Base-by-base conservation (phyloP, 1,140 invertebrate genomes). In the Drosophila grimshawi region DNA sequence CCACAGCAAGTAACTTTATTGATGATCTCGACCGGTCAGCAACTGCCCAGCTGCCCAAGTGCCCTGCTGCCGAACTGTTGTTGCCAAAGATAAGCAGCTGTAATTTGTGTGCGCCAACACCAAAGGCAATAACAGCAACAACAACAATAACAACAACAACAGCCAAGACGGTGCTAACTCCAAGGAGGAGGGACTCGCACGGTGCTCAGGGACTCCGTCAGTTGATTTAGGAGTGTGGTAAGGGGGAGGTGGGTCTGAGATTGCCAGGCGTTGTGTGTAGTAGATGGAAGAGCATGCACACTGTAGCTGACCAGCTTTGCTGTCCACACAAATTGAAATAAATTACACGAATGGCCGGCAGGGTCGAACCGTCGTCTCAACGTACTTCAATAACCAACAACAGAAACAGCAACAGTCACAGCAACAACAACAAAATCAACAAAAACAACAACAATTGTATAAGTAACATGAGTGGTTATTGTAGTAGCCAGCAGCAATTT, bases 241-340 rank as follows among this genome's bases (percentile, higher is more conserved):
- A 11, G 6, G 3, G 7, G 33, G 39, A 37, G 48, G 10, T 6
- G 19, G 32, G 70, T 45, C 43, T 41, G 39, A 8, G 7, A 66
- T 66, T 32, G 61, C 39, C 52, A 72, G 63, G 71, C 70, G 69
- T 79, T 82, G 82, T 88, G 83, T 82, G 83, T 80, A 82, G 69
- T 88, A 88, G 83, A 86, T 86, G 88, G 80, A 86, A 83, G 83
- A 80, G 76, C 85, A 27, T 66, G 62, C 71, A 63, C 65, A 64
- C 53, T 62, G 52, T 57, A 61, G 66, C 73, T 62, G 77, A 70
- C 62, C 80, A 77, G 65, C 78, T 80, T 67, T 76, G 68, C 78
- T 89, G 85, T 89, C 85, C 71, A 74, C 85, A 89, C 85, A 89
- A 89, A 89, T 89, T 89, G 85, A 89, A 89, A 89, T 89, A 89